Evolutionary conservation across 1,140 invertebrate genomes (phyloP).

Genomic region (Laupala kohalensis): DNA sequence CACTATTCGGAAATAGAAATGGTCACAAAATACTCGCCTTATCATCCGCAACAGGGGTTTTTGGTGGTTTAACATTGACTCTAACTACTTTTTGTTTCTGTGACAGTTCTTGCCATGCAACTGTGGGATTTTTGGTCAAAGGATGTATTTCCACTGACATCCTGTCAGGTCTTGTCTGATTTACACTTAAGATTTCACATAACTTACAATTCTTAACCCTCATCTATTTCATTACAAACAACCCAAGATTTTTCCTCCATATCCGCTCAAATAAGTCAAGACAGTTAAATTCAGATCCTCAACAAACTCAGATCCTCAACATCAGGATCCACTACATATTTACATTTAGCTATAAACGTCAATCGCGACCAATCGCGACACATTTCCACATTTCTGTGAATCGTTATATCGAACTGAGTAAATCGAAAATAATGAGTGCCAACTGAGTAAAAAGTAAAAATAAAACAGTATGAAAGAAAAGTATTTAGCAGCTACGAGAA

Average conservation of each 20-base stretch:
- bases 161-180: neutral
- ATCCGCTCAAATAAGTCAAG: too few species aligned
- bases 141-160: conserved; percentile 44
- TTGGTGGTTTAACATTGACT: conserved; percentile 45
- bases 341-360: too few species aligned
- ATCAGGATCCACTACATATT: too few species aligned
- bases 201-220: neutral
- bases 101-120: conserved; percentile 50
- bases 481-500: too few species aligned
- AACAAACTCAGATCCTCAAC: too few species aligned
- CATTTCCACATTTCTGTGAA: too few species aligned
- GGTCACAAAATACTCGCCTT: conserved; percentile 27
- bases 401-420: too few species aligned
- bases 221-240: neutral
- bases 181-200: neutral
- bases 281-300: too few species aligned
- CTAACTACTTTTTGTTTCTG: conserved; percentile 49
- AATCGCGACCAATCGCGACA: too few species aligned
- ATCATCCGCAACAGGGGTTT: conserved; percentile 30
- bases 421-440: too few species aligned
- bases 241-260: neutral
- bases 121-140: conserved; percentile 47
- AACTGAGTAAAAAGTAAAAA: too few species aligned
- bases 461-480: too few species aligned
- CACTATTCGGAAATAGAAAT: conserved; percentile 8